A percentile compares a stretch with the other conserved stretches of the same genome.
Evolutionary conservation across 2,797 vertebrate species (phyloP).

Genomic region (Oryzias dopingdopingensis): DNA sequence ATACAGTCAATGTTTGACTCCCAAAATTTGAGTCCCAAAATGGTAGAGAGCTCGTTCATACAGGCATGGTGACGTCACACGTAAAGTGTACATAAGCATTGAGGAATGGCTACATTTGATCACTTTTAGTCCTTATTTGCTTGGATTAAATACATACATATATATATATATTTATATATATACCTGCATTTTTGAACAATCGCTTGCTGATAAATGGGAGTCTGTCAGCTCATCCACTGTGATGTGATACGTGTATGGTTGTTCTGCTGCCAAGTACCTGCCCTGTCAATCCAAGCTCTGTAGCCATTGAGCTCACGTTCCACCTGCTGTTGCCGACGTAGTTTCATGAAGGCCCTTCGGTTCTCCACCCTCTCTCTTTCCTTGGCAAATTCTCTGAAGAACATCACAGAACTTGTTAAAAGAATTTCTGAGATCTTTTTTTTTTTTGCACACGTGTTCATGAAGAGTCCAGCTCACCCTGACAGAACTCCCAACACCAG

Average conservation of each 20-base stretch:
- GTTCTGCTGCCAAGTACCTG: conserved; percentile 78
- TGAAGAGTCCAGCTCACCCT: conserved; percentile 80
- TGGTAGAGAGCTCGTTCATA: too few species aligned
- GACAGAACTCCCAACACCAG: conserved; percentile 97
- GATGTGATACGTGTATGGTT: conserved; percentile 9
- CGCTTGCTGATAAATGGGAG: not conserved
- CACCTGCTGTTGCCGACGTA: conserved; percentile 96
- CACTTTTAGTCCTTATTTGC: too few species aligned
- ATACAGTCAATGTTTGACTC: too few species aligned
- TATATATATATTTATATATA: too few species aligned
- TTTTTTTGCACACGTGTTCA: not conserved
- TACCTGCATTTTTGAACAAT: not conserved
- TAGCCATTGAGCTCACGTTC: conserved; percentile 96
- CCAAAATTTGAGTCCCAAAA: too few species aligned
- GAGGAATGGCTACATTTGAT: too few species aligned
- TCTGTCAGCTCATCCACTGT: not conserved
- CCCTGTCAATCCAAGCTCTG: conserved; percentile 98
- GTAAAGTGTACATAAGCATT: too few species aligned
- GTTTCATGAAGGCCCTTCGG: conserved; percentile 96
- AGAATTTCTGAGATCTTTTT: not conserved
- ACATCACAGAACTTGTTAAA: not conserved
- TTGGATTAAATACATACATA: too few species aligned
- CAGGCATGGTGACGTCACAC: too few species aligned
- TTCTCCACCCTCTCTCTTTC: conserved; percentile 98
- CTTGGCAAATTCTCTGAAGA: conserved; percentile 94